Conservation (phyloP, 2,797 vertebrate genomes). For the Ciconia nigra region DNA sequence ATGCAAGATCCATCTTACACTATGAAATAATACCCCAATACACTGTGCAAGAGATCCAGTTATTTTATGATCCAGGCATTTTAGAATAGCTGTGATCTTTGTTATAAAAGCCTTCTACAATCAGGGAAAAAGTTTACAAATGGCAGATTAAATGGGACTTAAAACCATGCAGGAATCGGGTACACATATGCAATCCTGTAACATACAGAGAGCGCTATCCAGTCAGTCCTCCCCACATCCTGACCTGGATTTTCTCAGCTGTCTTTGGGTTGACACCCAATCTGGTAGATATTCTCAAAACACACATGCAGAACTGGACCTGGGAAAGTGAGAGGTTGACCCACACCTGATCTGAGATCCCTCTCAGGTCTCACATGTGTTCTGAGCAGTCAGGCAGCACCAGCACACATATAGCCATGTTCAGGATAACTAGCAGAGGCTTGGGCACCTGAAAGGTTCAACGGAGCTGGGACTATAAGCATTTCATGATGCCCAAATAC, state of each 20-base stretch:
- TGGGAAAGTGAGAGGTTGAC: accelerated
- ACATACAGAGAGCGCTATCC: too few relatives aligned
- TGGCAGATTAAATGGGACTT: neutral
- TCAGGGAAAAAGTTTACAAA: neutral
- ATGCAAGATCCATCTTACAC: neutral
- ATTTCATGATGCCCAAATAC: neutral
- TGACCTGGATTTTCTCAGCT: neutral
- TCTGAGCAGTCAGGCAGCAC: neutral
- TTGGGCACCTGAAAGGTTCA: neutral
- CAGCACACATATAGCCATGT: neutral
- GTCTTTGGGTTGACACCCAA: neutral
- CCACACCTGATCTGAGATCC: neutral
- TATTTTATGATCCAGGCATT: neutral
- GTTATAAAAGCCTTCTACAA: neutral
- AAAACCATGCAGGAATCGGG: neutral
- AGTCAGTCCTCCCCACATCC: neutral
- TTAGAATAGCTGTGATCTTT: neutral
- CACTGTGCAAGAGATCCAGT: neutral
- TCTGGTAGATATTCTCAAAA: neutral
- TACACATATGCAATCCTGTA: neutral
- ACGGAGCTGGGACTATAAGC: neutral
- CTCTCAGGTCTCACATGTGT: neutral
- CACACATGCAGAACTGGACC: neutral
- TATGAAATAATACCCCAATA: neutral
- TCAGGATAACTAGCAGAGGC: neutral